Percentiles rank a stretch among this genome's conserved stretches.
phyloP scores from a whole-genome alignment of 2,797 vertebrate genomes.

The Amphiprion clarkii region DNA sequence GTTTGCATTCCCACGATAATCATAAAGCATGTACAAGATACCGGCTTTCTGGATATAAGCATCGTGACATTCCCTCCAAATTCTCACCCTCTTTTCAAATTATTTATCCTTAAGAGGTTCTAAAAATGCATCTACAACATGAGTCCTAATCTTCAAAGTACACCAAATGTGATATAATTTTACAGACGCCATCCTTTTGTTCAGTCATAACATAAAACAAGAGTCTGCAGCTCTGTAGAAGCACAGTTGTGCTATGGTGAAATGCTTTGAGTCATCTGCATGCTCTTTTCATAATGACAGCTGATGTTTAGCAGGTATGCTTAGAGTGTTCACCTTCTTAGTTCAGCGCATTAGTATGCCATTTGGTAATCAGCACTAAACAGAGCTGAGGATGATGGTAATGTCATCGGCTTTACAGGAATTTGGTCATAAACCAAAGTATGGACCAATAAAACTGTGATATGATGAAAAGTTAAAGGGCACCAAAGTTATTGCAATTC shows the following conservation, averaged over 20 bases:
- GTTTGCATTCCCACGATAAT: constrained; percentile 10
- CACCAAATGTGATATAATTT: not conserved
- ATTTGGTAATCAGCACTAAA: not conserved
- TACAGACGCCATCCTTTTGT: not conserved
- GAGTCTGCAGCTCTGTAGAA: not conserved
- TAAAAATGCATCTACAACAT: not conserved
- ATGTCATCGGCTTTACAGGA: not conserved
- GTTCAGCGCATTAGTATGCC: not conserved
- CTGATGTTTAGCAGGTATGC: not conserved
- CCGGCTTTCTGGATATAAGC: too few relatives aligned
- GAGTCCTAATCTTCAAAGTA: not conserved
- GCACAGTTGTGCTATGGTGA: not conserved
- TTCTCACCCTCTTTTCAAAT: constrained; percentile 6
- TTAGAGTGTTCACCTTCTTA: too few relatives aligned
- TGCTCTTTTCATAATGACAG: not conserved
- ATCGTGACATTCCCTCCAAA: not conserved
- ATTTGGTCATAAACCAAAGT: not conserved
- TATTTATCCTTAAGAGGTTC: not conserved
- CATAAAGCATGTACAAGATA: not conserved
- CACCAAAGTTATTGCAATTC: not conserved
- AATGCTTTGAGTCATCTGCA: not conserved
- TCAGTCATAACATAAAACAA: not conserved
- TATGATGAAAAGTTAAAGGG: not conserved
- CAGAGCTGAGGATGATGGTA: not conserved
- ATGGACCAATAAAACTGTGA: not conserved